Evolutionary conservation across 2,888 invertebrate species (phyloP).

Genomic region (Drosophila melanosoma): DNA sequence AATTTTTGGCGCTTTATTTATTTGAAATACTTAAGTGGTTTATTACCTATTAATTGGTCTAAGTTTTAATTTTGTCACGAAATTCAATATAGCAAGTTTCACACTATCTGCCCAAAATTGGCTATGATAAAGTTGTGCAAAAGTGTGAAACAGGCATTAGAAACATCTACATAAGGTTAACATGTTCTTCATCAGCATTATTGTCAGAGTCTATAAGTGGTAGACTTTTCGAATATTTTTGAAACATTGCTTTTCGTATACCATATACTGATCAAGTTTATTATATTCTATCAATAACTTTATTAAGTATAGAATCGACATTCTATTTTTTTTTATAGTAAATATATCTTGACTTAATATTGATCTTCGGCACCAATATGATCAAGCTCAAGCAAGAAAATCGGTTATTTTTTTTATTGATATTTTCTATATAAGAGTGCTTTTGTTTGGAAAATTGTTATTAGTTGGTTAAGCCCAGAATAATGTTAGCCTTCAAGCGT

Average conservation of each 20-base stretch:
- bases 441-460: background rate
- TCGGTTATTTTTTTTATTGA: background rate
- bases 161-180: background rate
- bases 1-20: conserved; percentile 16
- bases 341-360: background rate
- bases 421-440: background rate
- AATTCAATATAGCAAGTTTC: background rate
- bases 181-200: background rate
- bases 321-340: background rate
- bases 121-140: background rate
- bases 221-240: background rate
- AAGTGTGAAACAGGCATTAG: background rate
- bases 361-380: background rate
- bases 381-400: background rate
- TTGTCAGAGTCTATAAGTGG: background rate
- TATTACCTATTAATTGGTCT: background rate
- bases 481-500: background rate
- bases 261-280: background rate
- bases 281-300: background rate
- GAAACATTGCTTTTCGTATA: background rate
- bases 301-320: background rate
- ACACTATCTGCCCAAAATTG: background rate
- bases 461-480: background rate
- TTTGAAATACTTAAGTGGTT: conserved; percentile 50
- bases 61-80: background rate